Base-by-base conservation (phyloP, 2,797 vertebrate genomes). In the Sebastes oblongus region DNA sequence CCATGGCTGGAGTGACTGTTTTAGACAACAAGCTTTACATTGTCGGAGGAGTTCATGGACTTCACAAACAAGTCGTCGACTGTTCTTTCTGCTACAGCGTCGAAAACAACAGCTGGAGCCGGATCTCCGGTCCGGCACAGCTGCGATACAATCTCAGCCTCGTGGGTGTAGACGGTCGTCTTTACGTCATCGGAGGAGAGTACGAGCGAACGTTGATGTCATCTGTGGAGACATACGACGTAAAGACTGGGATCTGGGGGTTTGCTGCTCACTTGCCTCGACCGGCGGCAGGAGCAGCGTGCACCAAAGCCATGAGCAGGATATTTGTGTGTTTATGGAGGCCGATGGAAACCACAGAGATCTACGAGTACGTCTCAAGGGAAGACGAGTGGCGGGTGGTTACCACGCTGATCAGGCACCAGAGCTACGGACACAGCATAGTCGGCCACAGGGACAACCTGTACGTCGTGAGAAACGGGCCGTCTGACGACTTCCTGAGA, bases 341-440 rank as follows among this genome's bases (percentile, higher is more conserved):
- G 78, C 97, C 97, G 0, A 96, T 96, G 52, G 97, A 98, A 78
- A 96, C 97, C 71, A 97, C 97, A 0, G 91, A 98, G 24, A 96
- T 99, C 59, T 96, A 97, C 0, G 96, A 98, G 85, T 99, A 98
- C 0, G 18, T 92, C 3, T 84, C 85, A 2, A 86, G 46, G 8
- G 85, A 18, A 3, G 97, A 98, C 0, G 25, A 55, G 0, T 98
- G 98, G 97, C 88, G 81, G 32, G 94, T 95, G 0, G 78, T 97
- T 60, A 96, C 97, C 0, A 96, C 96, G 3, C 93, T 99, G 66
- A 96, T 95, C 82, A 87, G 95, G 20, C 93, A 92, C 2, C 97
- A 97, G 91, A 99, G 98, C 91, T 99, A 99, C 0, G 98, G 98
- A 25, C 98, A 99, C 86, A 97, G 95, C 88, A 96, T 99, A 96